Base-by-base conservation (phyloP, 2,888 invertebrate species). In the Ariolimax columbianus region DNA sequence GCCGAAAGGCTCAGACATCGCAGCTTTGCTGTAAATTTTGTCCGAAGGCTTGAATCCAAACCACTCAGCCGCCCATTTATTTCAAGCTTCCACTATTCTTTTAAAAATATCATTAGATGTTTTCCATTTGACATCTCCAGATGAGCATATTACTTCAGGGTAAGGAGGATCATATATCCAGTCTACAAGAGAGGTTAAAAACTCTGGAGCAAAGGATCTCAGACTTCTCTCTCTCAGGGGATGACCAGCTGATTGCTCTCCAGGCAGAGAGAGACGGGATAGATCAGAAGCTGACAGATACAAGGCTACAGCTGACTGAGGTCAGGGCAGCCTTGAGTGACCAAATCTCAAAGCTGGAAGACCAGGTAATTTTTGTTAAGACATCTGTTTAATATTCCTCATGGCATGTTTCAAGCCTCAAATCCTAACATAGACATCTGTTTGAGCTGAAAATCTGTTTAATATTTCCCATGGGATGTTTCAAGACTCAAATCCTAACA, bases 281-380 rank as follows among this genome's bases (percentile, higher is more conserved):
- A 51, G 96, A 97, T 88, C 95, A 97, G 86, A 96, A 97, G 90
- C 94, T 98, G 86, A 97, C 97, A 90, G 98, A 98, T 92, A 96
- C 97, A 0, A 97, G 97, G 93, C 95, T 97, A 92, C 97, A 98
- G 93, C 95, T 98, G 51, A 96, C 97, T 0, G 97, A 98, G 91
- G 97, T 98, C 89, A 98, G 98, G 93, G 97, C 97, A 0, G 97
- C 97, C 0, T 98, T 98, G 98, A 97, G 97, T 91, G 97, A 97
- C 26, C 97, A 97, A 94, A 98, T 98, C 90, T 96, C 97, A 30
- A 96, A 97, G 0, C 94, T 98, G 68, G 98, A 98, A 93, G 97
- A 97, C n/a, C 98, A 98, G 96, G 92, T 93, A 85, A 2, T n/a
- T 26, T 63, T n/a, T 63, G n/a, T 63, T 63, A 63, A 63, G n/a